phyloP scores from a whole-genome alignment of 2,113 vertebrate genomes.

The Nestor notabilis region DNA sequence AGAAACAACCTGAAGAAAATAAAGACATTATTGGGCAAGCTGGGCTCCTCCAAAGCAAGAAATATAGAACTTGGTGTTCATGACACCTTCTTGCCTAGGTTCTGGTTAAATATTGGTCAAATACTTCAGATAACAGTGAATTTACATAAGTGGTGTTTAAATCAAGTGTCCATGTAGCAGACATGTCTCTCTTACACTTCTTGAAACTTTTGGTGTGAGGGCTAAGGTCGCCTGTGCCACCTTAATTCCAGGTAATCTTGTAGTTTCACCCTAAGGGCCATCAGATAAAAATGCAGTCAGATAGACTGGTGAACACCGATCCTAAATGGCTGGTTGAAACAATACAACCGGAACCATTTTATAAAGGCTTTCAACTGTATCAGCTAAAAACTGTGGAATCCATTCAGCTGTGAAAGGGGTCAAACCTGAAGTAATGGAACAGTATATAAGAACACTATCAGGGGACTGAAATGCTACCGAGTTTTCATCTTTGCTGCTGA shows the following conservation, averaged over 20 bases:
- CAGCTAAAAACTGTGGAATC: not conserved
- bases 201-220: not conserved
- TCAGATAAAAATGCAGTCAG: not conserved
- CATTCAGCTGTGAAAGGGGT: not conserved
- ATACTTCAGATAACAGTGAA: not conserved
- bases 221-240: not conserved
- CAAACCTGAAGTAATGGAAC: not conserved
- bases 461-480: not conserved
- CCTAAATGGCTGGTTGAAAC: not conserved
- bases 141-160: not conserved
- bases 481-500: not conserved
- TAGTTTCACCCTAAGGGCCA: not conserved
- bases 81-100: not conserved
- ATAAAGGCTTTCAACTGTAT: not conserved
- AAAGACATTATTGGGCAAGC: not conserved
- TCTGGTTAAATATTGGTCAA: not conserved
- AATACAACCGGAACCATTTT: not conserved
- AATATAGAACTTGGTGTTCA: not conserved
- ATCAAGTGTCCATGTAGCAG: not conserved
- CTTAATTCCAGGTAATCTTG: not conserved
- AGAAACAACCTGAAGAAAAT: not conserved
- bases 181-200: not conserved
- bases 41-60: not conserved
- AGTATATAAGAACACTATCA: not conserved
- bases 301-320: not conserved